Base-by-base conservation (phyloP, 2,888 invertebrate species). In the Gandaritis pyraliata region DNA sequence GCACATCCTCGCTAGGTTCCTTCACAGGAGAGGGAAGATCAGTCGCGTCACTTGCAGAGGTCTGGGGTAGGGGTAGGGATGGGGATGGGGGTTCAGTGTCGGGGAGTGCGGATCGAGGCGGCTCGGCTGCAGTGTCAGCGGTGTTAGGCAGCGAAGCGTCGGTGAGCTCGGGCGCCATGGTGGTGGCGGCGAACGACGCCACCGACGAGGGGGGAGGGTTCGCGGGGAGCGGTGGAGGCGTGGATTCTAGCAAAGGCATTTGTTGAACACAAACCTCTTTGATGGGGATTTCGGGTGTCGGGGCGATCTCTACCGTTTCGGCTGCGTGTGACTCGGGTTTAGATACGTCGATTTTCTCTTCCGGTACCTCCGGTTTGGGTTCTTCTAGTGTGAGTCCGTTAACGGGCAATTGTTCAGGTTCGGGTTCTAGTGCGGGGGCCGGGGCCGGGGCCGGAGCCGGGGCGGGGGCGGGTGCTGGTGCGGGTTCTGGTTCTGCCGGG, bases 171-270 rank as follows among this genome's bases (percentile, higher is more conserved):
- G 88, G 93, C 82, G 94, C 94, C 93, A 94, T 94, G 69, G 94
- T 94, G 81, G 94, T 93, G 81, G 94, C 94, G 85, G 95, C 95
- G 87, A 95, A 95, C 76, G 95, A 95, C 85, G 94, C 95, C 90
- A 95, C 95, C 88, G 95, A 95, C 80, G 95, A 95, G 75, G 95
- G 95, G 83, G 95, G 95, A 81, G 95, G 95, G 82, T 94, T 95
- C 82, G 94, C 93, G 73, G 95, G 95, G 82, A 95, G 94, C 76
- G 95, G 95, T 82, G 95, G 95, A 87, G 95, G 95, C 83, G 93
- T 85, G 87, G 94, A 90, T 85, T 94, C 94, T 88, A 90, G 88
- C 93, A 94, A 93, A 93, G 94, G 94, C 93, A 86, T 83, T 87
- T 85, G 85, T 81, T 87, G 86, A 87, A 88, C 92, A 93, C 93